Evolutionary conservation across 2,888 invertebrate species (phyloP), one percentile per base, ranked within the genome.

Genomic region (Kryphioiulus occultus): DNA sequence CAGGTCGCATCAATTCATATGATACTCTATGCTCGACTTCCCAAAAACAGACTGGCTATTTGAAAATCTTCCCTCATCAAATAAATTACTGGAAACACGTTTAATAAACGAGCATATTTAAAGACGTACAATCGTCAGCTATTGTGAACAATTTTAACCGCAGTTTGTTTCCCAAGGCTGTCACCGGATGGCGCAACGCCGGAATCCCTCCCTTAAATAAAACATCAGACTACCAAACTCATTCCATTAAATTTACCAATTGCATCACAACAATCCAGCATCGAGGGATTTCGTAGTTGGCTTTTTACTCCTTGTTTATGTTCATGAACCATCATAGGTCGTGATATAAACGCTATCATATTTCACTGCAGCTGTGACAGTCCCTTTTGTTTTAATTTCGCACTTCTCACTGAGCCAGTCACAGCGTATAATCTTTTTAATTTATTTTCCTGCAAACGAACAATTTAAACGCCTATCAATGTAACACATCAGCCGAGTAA

Each of bases 301-400:
- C n/a, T 59, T 59, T 59, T 59, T 78, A 5, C 30, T 0, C 1
- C 15, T 30, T 30, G 1, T 78, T 30, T 30, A 78, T 78, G 78
- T 30, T 78, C 78, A 78, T 30, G 78, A 10, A 26, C 78, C 78
- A 78, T 78, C 30, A 78, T 78, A 78, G 78, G 78, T 26, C 22
- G 78, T 78, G 78, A 78, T 78, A 22, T 78, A 78, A 78, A 78
- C 12, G 78, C 26, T 26, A 78, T 78, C 78, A 78, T 78, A 78
- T 78, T 78, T 78, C 78, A 78, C 78, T 78, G 78, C 78, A 78
- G 78, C 78, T 78, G 78, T 78, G 78, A 78, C 78, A 78, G 78
- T 78, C 78, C 78, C 78, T 26, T 78, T 78, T 30, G 78, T 78
- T 78, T 78, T 78, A 78, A 78, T 78, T 78, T 78, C 78, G 78